Conservation (phyloP, 2,888 invertebrate genomes). For the Punctoribates punctum region DNA sequence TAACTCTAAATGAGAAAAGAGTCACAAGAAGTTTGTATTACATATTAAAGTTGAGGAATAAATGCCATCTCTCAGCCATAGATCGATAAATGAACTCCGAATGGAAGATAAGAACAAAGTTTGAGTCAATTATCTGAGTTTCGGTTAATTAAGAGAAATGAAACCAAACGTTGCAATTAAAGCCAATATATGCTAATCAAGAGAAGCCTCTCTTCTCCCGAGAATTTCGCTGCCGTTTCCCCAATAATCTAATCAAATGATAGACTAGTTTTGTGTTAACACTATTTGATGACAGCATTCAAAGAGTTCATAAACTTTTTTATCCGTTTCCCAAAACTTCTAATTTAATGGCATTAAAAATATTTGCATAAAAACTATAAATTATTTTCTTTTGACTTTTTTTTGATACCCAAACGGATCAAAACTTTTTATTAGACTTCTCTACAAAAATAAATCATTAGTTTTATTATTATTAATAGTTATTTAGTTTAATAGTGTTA, state of each 20-base stretch:
- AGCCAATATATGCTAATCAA: constrained; percentile 27
- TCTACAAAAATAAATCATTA: neutral
- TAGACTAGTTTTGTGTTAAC: neutral
- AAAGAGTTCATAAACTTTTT: neutral
- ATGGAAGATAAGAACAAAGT: neutral
- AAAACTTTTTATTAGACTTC: neutral
- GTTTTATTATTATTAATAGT: constrained; percentile 1
- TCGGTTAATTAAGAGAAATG: constrained; percentile 33
- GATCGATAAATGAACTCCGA: neutral
- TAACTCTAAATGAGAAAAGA: neutral
- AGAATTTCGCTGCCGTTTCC: neutral
- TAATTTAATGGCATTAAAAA: constrained; percentile 12
- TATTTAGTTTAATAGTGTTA: neutral
- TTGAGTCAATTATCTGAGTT: constrained; percentile 26
- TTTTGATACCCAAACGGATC: too few relatives aligned
- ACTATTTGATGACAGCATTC: neutral
- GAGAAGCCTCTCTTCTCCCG: neutral
- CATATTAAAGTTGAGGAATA: neutral
- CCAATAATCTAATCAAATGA: neutral
- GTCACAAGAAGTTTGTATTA: neutral
- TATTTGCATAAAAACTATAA: constrained; percentile 8
- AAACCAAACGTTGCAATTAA: constrained; percentile 27
- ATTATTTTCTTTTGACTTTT: too few relatives aligned
- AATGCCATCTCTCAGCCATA: neutral
- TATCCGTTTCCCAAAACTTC: neutral